phyloP scores from a whole-genome alignment of 1,140 invertebrate genomes.

The Olivierus martensii region DNA sequence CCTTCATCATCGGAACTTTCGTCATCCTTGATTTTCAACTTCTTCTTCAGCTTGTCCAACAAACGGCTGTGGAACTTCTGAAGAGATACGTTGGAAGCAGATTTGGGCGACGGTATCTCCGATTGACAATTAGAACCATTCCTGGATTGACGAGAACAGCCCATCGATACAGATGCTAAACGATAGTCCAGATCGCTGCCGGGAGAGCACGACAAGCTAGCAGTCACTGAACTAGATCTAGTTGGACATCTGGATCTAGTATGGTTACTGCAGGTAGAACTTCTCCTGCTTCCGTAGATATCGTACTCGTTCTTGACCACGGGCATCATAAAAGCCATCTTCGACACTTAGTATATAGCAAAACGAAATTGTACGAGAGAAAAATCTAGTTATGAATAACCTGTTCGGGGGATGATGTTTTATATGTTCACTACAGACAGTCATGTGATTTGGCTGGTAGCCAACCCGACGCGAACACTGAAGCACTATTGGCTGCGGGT shows the following conservation, averaged over 20 bases:
- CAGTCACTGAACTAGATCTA: conserved; percentile 68
- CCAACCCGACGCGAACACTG: too few relatives aligned
- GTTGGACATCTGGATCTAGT: conserved; percentile 47
- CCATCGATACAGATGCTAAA: conserved; percentile 1
- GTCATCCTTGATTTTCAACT: conserved; percentile 10
- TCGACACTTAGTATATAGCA: too few relatives aligned
- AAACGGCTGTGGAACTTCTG: conserved; percentile 72
- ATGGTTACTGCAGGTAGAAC: conserved; percentile 36
- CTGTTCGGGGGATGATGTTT: too few relatives aligned
- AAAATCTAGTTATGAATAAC: too few relatives aligned
- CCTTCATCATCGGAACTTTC: not conserved
- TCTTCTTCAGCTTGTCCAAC: conserved; percentile 60
- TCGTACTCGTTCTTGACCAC: conserved; percentile 81
- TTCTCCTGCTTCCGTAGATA: conserved; percentile 46
- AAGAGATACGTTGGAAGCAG: conserved; percentile 42
- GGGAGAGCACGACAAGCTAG: conserved; percentile 50
- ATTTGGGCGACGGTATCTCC: conserved; percentile 40
- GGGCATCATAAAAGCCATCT: conserved; percentile 87
- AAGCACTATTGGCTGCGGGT: too few relatives aligned
- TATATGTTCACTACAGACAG: too few relatives aligned
- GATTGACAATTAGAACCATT: conserved; percentile 35
- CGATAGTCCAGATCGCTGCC: conserved; percentile 36
- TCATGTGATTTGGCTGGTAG: too few relatives aligned
- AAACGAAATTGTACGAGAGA: too few relatives aligned
- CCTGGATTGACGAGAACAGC: conserved; percentile 5